phyloP scores from a whole-genome alignment of 2,113 vertebrate genomes.

The Vanacampus margaritifer region DNA sequence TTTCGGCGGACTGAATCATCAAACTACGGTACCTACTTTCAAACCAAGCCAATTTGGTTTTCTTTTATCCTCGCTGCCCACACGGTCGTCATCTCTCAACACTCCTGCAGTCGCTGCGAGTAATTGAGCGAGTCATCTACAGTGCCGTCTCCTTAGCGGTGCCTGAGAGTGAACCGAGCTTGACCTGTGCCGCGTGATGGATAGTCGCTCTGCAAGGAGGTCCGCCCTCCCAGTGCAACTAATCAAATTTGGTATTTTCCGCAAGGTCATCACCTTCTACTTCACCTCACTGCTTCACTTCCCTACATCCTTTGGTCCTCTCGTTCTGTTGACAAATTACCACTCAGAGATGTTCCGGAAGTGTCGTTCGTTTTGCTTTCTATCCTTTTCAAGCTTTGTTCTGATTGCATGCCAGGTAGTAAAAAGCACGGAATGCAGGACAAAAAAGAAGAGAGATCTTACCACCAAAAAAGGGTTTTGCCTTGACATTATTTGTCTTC shows the following conservation, averaged over 20 bases:
- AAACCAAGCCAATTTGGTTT: conserved; percentile 13
- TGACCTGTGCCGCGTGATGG: background rate
- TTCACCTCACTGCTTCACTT: background rate
- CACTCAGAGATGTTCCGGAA: conserved; percentile 11
- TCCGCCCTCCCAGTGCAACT: background rate
- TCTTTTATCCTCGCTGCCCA: conserved; percentile 18
- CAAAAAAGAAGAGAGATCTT: background rate
- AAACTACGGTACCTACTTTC: conserved; percentile 15
- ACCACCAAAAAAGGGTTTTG: background rate
- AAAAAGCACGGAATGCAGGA: background rate
- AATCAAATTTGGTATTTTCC: conserved; percentile 39
- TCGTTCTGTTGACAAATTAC: conserved; percentile 32
- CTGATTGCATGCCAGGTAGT: background rate
- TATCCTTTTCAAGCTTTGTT: background rate
- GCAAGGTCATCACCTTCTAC: conserved; percentile 21
- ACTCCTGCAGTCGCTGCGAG: background rate
- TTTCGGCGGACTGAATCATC: conserved; percentile 4
- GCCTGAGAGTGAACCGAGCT: background rate
- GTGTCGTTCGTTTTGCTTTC: background rate
- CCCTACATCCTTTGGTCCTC: background rate
- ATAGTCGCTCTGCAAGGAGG: background rate
- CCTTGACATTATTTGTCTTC: too few species aligned
- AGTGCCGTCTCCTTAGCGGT: background rate
- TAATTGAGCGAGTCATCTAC: background rate
- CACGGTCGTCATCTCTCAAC: conserved; percentile 2